Percentiles rank a stretch among this genome's conserved stretches.
Conservation (phyloP, 2,888 invertebrate species). For the Flexamia atlantica region DNA sequence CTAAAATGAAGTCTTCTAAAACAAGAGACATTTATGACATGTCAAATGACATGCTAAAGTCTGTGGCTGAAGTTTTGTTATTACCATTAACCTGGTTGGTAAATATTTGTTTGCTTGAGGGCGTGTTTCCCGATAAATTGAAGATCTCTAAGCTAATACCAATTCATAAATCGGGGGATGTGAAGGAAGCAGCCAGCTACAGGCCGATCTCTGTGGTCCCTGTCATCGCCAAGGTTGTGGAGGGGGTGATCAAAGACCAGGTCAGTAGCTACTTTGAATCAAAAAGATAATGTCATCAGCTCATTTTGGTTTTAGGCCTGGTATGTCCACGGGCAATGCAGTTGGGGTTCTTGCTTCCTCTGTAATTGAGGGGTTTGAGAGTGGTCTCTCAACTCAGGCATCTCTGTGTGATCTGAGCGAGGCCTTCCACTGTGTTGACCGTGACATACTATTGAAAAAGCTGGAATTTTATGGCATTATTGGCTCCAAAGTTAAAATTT, state of each 20-base stretch:
- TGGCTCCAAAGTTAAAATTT: constrained; percentile 28
- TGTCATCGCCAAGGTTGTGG: constrained; percentile 36
- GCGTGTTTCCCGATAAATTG: background rate
- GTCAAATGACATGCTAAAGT: constrained; percentile 15
- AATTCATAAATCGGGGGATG: constrained; percentile 25
- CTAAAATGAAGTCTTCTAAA: background rate
- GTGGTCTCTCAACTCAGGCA: background rate
- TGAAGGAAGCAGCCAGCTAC: constrained; percentile 11
- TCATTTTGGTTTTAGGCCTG: constrained; percentile 44
- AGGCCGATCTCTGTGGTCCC: constrained; percentile 41
- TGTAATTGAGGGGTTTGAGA: constrained; percentile 30
- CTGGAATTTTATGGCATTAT: constrained; percentile 48
- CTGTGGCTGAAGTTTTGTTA: background rate
- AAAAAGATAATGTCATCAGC: constrained; percentile 34
- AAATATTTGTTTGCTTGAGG: constrained; percentile 1
- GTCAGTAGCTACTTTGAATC: constrained; percentile 42
- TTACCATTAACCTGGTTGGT: background rate
- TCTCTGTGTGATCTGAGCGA: constrained; percentile 25
- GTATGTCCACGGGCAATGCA: constrained; percentile 27
- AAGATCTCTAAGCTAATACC: constrained; percentile 2
- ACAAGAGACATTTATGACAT: background rate
- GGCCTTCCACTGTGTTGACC: constrained; percentile 45
- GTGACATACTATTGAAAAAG: constrained; percentile 47
- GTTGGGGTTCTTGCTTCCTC: constrained; percentile 36
- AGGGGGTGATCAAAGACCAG: constrained; percentile 40